Evolutionary conservation across 1,140 invertebrate genomes (phyloP), one percentile per base, ranked within the genome.

Genomic region (Cherax destructor): DNA sequence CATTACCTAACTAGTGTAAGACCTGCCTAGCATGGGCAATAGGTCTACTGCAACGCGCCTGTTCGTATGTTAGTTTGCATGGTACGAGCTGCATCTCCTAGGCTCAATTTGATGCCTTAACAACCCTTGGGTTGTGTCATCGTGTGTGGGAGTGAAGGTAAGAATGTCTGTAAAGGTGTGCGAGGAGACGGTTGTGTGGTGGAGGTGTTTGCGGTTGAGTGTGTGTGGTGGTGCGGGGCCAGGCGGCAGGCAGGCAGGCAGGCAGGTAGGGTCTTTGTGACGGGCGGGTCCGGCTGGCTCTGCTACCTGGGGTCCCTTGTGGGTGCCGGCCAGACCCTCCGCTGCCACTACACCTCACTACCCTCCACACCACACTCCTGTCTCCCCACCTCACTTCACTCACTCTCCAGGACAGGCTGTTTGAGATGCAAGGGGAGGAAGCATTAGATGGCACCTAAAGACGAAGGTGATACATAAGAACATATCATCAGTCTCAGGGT

Each of bases 191-290:
- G 24, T 6, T 30, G 24, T 74, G n/a, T 74, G n/a, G 69, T 74
- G 69, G 21, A 69, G 16, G 24, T 74, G 69, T 74, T 65, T 74
- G n/a, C 69, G 79, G 49, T 81, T 30, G 79, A 18, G 52, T 13
- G 79, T 52, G 21, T 50, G 78, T 81, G 79, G 79, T 81, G 85
- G 49, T n/a, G 65, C 16, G 41, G 83, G 49, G 83, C 83, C 78
- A 83, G 81, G 52, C 52, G 52, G 52, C 52, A 41, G 30, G 30
- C 30, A 41, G 30, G 80, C 69, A 77, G 69, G 85, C 47, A 86
- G 84, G 69, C 85, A 86, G 85, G 85, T 86, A 86, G 74, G 76
- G 85, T 78, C 74, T 86, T 86, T 86, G 85, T 86, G 85, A 78
- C 56, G 85, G 52, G 49, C 74, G 85, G 74, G 74, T 59, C 50